Base-by-base conservation (phyloP, 2,797 vertebrate species). In the Pipistrellus nathusii region DNA sequence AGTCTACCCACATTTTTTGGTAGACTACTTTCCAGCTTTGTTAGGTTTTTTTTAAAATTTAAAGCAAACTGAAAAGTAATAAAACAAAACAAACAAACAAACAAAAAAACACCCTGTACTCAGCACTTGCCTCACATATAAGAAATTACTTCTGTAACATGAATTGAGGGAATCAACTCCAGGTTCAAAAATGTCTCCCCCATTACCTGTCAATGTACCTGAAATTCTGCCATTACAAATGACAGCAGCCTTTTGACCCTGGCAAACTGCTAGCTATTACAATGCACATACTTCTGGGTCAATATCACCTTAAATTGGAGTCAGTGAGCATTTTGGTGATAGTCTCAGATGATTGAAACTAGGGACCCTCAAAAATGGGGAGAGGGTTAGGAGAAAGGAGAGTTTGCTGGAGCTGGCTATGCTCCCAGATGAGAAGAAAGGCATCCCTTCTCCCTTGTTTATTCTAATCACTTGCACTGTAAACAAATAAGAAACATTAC, bases 11-110 rank as follows among this genome's bases (percentile, higher is more conserved):
- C 32, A 87, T 76, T 95, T 57, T 80, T 76, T 44, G 32, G 59
- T 66, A 46, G 48, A 55, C 21, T 53, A 81, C 55, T 78, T 92
- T 62, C 32, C 38, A 72, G 44, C 2, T 86, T 72, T 71, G 46
- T 51, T 85, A 59, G 27, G 20, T 44, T 92, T 41, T 35, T 35
- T 86, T 53, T 38, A 72, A 92, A 91, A n/a, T 86, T 82, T 86
- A 85, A 88, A 23, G 64, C 77, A 85, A 82, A 10, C 64, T 82
- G 77, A 92, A 84, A 85, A 85, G 9, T 82, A 68, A 85, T 93
- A 84, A 91, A 59, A 59, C 73, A 44, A 44, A 44, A 8, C 8
- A 44, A 59, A 59, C 8, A 44, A 44, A 44, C n/a, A n/a, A n/a
- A n/a, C n/a, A n/a, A n/a, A n/a, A n/a, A n/a, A n/a, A n/a, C n/a